Base-by-base conservation (phyloP, 2,797 vertebrate species). In the Oreochromis mossambicus region DNA sequence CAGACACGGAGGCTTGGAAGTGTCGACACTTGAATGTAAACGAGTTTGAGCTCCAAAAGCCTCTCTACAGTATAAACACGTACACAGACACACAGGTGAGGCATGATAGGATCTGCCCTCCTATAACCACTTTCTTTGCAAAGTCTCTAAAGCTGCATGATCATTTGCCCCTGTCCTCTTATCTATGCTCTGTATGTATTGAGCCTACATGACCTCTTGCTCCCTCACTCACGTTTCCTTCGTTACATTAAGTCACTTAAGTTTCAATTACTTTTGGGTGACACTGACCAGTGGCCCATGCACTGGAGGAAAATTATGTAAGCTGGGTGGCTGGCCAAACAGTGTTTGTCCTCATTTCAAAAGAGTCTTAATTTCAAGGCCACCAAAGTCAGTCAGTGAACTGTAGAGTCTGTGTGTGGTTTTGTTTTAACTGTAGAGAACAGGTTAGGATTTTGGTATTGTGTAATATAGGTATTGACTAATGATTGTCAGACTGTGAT, bases 51-150 rank as follows among this genome's bases (percentile, higher is more conserved):
- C 96, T 97, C 77, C 97, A 97, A 46, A 98, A 94, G 93, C 98
- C 98, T 4, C 97, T 99, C 41, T 99, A 97, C 89, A 90, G 92
- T 58, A 50, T 99, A 79, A 95, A 97, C 89, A 99, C 98, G 0
- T 99, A 97, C 95, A 99, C 88, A 12, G 97, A 97, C 29, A 94
- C 95, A 83, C 97, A 99, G 98, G 98, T 98, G 92, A 93, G 12
- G 61, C 34, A 9, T 24, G 51, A 88, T 81, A 75, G 81, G 36
- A 36, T 66, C 54, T 29, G 26, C 48, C 7, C 38, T 81, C 34
- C 8, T 24, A 8, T 80, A 75, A 87, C 55, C 63, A 78, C 51
- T 66, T 86, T 77, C 36, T 87, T 85, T 81, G 17, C 70, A 61
- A 86, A 79, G 29, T 21, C 75, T 38, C 17, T 73, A 75, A 50